Evolutionary conservation across 2,113 vertebrate species (phyloP).

Genomic region (Toxotes jaculatrix): DNA sequence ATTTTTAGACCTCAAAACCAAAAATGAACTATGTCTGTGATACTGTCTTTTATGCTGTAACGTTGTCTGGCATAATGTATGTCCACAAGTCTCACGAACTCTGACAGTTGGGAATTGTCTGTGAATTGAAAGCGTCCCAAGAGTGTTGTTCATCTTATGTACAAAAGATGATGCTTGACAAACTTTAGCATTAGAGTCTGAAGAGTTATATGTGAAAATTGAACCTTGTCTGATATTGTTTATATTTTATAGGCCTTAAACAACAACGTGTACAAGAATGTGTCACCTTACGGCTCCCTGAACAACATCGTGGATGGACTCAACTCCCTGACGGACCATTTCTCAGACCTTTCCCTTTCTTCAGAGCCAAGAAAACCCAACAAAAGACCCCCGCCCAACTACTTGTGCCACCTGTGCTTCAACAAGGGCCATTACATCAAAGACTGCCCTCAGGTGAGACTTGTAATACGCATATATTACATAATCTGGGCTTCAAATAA

Average conservation of each 20-base stretch:
- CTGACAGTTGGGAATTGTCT: not conserved
- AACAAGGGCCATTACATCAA: slow-evolving; percentile 99
- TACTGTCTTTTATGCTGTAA: slow-evolving; percentile 6
- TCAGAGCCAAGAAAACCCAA: slow-evolving; percentile 97
- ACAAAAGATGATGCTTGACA: not conserved
- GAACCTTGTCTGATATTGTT: slow-evolving; percentile 32
- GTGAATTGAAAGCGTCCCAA: not conserved
- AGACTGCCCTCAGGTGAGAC: slow-evolving; percentile 98
- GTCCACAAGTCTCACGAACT: not conserved
- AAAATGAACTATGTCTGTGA: slow-evolving; percentile 8
- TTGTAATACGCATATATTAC: not conserved
- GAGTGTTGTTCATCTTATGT: not conserved
- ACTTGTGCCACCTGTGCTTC: slow-evolving; percentile 99
- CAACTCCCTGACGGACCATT: slow-evolving; percentile 97
- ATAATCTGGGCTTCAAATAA: not conserved
- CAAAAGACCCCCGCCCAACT: slow-evolving; percentile 98
- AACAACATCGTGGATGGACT: slow-evolving; percentile 99
- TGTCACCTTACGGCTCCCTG: slow-evolving; percentile 96
- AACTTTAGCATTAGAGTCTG: not conserved
- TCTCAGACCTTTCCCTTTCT: slow-evolving; percentile 96
- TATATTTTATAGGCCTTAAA: slow-evolving; percentile 90
- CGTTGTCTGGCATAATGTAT: not conserved
- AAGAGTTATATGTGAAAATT: not conserved
- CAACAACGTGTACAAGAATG: slow-evolving; percentile 94
- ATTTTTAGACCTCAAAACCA: slow-evolving; percentile 12